phyloP scores from a whole-genome alignment of 37 sponge, comb jelly and placozoan genomes.

The Axinella damicornis region DNA sequence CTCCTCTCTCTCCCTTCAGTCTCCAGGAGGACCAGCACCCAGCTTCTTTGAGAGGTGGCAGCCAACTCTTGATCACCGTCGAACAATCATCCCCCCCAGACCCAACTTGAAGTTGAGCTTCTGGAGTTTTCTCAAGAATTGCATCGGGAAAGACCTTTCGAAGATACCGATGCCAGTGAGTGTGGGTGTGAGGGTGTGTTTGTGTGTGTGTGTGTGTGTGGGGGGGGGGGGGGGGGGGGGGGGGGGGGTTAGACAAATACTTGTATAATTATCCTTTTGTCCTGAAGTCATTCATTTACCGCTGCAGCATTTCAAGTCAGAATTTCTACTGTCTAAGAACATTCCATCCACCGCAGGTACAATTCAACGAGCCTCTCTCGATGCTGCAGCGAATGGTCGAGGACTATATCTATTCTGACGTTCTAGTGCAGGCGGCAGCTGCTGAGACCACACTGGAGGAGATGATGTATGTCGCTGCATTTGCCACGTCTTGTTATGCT shows the following conservation, averaged over 20 bases:
- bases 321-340: no score
- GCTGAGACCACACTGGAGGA: conserved; percentile 62
- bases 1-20: not conserved
- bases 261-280: no score
- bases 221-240: no score
- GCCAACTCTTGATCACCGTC: conserved; percentile 50
- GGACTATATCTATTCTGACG: conserved; percentile 75
- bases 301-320: no score
- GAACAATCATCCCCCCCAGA: conserved; percentile 67
- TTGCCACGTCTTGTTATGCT: conserved; percentile 76
- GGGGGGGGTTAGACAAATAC: no score
- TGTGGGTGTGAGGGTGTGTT: no score
- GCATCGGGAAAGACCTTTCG: conserved; percentile 92
- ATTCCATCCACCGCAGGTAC: conserved; percentile 77
- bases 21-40: not conserved
- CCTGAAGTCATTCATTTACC: no score
- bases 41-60: conserved; percentile 13
- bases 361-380: conserved; percentile 93
- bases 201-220: no score
- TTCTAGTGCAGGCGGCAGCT: conserved; percentile 73
- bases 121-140: conserved; percentile 92
- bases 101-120: conserved; percentile 78
- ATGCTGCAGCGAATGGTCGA: conserved; percentile 87
- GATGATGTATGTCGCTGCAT: conserved; percentile 78
- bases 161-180: conserved; percentile 93